Base-by-base conservation (phyloP, 1,140 invertebrate species). In the Thaumetopoea pityocampa region DNA sequence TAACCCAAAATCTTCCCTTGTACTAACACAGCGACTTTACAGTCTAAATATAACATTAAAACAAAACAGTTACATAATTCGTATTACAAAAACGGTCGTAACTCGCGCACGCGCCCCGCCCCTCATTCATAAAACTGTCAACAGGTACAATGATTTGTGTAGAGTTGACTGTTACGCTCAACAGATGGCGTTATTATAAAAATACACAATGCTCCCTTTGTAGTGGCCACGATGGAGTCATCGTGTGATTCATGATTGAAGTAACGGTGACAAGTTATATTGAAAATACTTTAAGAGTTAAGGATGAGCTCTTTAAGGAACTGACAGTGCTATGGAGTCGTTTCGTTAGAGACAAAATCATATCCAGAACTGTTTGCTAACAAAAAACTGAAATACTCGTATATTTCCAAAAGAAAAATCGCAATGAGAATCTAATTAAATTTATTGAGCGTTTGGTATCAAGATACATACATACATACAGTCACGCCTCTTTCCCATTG, bases 171-270 rank as follows among this genome's bases (percentile, higher is more conserved):
- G 34, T 34, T 27, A 43, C 40, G 40, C 17, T 28, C 8, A 34
- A 43, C 40, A 43, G 40, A 43, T 43, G 40, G 40, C 40, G 40
- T 12, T 43, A 27, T 34, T 33, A 34, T 20, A 27, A 34, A 43
- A 43, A 34, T 34, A 34, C 22, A 15, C 32, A 26, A 7, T 23
- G n/a, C 9, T 27, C 40, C 32, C 40, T 43, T 43, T 43, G 40
- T 43, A 43, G 12, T 27, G 15, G 6, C 5, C 19, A 1, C 19
- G 22, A 17, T n/a, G 22, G 34, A 5, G 4, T 12, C 34, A 22
- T 34, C 34, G 20, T 34, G 32, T 33, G 24, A 23, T 18, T 41
- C 37, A 41, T 15, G 27, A 23, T 30, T 41, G 37, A 41, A 26
- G 32, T 20, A n/a, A 5, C 8, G 16, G 19, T 41, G 37, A 41